These are phyloP conservation scores for Ophioderma brevispina DNA, from an alignment of 35 echinoderm and acorn worm species.

Conservation along the genomic window DNA sequence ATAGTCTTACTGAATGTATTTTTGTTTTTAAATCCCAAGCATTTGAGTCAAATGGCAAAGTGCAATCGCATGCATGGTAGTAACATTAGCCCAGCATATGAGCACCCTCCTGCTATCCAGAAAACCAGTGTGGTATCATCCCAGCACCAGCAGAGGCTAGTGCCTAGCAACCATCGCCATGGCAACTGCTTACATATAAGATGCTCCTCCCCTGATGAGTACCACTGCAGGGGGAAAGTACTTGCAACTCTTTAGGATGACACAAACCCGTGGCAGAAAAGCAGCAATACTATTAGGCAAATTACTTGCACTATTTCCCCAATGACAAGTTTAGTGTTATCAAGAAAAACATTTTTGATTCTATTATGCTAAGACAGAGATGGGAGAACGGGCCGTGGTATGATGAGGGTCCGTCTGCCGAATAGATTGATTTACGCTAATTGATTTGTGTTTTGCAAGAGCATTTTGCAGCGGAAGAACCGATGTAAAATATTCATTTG, in stretches of 20 bases:
- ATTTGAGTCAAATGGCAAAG: too few species aligned
- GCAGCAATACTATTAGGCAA: conserved; percentile 1
- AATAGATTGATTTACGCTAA: background rate
- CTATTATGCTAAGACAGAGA: background rate
- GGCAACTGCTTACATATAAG: conserved; percentile 25
- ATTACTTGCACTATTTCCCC: background rate
- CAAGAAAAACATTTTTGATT: background rate
- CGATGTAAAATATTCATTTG: too few species aligned
- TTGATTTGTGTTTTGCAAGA: background rate
- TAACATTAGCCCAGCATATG: too few species aligned
- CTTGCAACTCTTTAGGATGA: background rate
- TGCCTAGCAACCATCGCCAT: conserved; percentile 15
- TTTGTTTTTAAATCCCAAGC: too few species aligned
- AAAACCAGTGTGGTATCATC: conserved; percentile 42
- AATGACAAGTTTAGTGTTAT: background rate
- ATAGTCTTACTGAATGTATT: too few species aligned
- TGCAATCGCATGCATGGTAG: too few species aligned
- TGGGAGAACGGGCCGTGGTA: background rate
- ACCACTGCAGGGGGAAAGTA: conserved; percentile 13
- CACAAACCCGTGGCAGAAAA: background rate
- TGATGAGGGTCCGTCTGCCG: background rate
- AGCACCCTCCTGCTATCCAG: too few species aligned
- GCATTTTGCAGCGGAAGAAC: too few species aligned
- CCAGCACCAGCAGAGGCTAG: background rate
- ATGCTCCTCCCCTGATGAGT: background rate